Evolutionary conservation across 2,113 vertebrate species (phyloP).

Genomic region (Hydrochoerus hydrochaeris): DNA sequence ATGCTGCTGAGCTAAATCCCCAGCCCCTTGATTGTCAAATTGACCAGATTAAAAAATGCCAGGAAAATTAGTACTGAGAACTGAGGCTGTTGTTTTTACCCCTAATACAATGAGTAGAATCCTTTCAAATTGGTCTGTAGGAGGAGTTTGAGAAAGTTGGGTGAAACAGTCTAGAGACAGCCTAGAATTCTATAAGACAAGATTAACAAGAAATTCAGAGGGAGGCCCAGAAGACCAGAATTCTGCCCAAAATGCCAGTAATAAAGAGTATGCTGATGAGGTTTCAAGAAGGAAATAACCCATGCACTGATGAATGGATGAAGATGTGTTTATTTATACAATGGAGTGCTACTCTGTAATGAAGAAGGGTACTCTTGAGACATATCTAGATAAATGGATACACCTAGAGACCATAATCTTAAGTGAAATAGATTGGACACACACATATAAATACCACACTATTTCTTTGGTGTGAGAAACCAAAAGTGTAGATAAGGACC

Average conservation of each 20-base stretch:
- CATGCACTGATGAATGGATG: not conserved
- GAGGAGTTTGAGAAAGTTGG: not conserved
- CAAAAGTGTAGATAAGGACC: not conserved
- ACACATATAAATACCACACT: not conserved
- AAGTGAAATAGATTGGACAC: not conserved
- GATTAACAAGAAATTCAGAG: not conserved
- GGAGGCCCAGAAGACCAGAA: not conserved
- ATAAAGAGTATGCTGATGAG: not conserved
- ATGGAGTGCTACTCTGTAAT: not conserved
- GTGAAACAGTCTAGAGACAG: not conserved
- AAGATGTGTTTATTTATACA: not conserved
- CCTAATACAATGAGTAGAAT: not conserved
- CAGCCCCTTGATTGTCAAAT: not conserved
- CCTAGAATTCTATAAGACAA: not conserved
- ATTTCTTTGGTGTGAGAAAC: not conserved
- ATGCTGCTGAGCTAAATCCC: no score
- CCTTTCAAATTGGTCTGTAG: not conserved
- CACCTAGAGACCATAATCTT: not conserved
- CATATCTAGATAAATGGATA: not conserved
- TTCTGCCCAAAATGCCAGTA: not conserved
- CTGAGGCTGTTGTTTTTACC: not conserved
- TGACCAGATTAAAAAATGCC: not conserved
- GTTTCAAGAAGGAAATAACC: not conserved
- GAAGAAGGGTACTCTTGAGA: not conserved
- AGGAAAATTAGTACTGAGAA: not conserved